Conservation (phyloP, 2,797 vertebrate species). For the Malacoraja senta region DNA sequence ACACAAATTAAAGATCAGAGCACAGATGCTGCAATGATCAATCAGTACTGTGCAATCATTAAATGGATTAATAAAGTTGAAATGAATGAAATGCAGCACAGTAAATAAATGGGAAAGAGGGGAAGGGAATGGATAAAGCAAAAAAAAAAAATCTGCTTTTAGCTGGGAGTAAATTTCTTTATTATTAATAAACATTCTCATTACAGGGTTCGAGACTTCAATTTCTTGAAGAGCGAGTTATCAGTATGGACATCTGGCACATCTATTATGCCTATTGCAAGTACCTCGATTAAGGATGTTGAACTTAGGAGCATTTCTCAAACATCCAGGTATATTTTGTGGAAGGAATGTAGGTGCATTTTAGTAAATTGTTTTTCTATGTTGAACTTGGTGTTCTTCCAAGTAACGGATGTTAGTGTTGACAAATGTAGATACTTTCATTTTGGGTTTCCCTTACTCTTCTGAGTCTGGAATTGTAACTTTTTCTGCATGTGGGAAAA, state of each 20-base stretch:
- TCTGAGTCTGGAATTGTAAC: neutral
- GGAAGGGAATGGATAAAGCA: neutral
- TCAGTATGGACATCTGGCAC: constrained; percentile 40
- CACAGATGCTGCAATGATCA: too few relatives aligned
- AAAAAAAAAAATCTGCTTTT: neutral
- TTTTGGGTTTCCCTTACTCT: neutral
- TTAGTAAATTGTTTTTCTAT: neutral
- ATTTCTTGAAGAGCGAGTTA: neutral
- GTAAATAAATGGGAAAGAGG: neutral
- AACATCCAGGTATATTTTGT: neutral
- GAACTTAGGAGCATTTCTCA: neutral
- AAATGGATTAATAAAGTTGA: neutral
- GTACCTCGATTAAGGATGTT: neutral
- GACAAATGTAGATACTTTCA: neutral
- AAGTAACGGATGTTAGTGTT: neutral
- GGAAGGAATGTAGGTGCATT: neutral
- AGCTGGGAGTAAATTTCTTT: neutral
- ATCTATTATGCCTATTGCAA: constrained; percentile 38
- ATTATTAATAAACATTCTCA: neutral
- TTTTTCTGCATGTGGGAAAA: neutral
- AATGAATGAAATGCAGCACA: neutral
- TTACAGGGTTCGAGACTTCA: neutral
- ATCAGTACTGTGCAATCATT: too few relatives aligned
- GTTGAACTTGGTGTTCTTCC: neutral
- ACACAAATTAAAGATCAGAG: too few relatives aligned